Evolutionary conservation across 1,140 invertebrate species (phyloP).

Genomic region (Ips nitidus): DNA sequence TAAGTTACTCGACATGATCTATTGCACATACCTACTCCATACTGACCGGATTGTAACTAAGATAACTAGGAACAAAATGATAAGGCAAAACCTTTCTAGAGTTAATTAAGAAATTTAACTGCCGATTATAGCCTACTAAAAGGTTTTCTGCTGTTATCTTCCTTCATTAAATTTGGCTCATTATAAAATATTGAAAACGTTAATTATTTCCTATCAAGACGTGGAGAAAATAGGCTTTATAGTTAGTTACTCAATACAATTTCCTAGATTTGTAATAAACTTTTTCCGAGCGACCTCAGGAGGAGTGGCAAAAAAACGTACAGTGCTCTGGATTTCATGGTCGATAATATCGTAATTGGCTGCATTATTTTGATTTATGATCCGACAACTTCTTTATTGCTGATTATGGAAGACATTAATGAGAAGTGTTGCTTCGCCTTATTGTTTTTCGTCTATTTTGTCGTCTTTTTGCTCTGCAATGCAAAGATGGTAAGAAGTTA

Average conservation of each 20-base stretch:
- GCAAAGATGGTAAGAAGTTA: too few species aligned
- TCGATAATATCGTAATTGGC: conserved; percentile 3
- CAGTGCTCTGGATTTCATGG: conserved; percentile 1
- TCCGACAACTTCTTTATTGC: not conserved
- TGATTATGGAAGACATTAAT: not conserved
- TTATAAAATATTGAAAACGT: conserved; percentile 3
- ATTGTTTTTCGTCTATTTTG: too few species aligned
- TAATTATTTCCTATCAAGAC: not conserved
- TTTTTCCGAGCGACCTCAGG: not conserved
- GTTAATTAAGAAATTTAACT: not conserved
- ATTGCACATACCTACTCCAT: too few species aligned
- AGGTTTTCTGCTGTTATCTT: not conserved
- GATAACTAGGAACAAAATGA: too few species aligned
- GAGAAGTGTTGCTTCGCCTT: not conserved
- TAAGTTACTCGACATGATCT: too few species aligned
- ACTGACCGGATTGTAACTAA: too few species aligned
- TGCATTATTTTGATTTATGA: not conserved
- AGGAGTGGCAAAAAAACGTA: not conserved
- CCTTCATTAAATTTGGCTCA: conserved; percentile 1
- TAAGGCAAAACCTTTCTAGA: too few species aligned
- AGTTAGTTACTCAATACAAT: not conserved
- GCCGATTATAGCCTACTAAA: not conserved
- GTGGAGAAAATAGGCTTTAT: not conserved
- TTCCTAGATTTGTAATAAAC: not conserved
- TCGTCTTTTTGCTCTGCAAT: too few species aligned